These are phyloP conservation scores for Habroteleia sp. DNA, from an alignment of 2,888 invertebrate species.

Conservation along the genomic window DNA sequence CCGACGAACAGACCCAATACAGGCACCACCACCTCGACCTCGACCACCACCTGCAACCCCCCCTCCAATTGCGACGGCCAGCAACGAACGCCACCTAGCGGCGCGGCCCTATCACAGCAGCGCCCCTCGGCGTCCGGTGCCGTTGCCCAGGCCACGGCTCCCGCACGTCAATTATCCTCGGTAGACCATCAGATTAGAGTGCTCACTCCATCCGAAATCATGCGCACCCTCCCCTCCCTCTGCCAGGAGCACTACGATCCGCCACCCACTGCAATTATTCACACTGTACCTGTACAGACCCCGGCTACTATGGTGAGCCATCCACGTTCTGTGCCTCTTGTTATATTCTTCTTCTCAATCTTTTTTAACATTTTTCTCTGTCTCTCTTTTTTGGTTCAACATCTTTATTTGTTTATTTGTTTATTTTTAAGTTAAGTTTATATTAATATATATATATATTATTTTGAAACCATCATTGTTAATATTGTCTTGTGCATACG, in stretches of 20 bases:
- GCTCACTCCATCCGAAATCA: constrained; percentile 93
- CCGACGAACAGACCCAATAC: too few relatives aligned
- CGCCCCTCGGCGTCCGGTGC: constrained; percentile 73
- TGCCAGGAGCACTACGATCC: constrained; percentile 87
- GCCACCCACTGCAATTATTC: constrained; percentile 83
- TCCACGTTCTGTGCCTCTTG: constrained; percentile 79
- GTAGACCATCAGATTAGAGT: constrained; percentile 92
- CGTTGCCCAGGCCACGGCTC: constrained; percentile 74
- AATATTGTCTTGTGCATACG: constrained; percentile 41
- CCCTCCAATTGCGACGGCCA: constrained; percentile 76
- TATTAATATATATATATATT: too few relatives aligned
- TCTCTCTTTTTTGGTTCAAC: constrained; percentile 59
- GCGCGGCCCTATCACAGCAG: constrained; percentile 70
- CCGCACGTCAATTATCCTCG: constrained; percentile 82
- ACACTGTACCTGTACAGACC: constrained; percentile 81
- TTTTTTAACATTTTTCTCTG: constrained; percentile 44
- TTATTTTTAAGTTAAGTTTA: neutral
- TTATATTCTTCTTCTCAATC: constrained; percentile 61
- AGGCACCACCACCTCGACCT: constrained; percentile 72
- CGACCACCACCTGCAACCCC: constrained; percentile 44
- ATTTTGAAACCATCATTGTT: too few relatives aligned
- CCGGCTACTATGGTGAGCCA: constrained; percentile 82
- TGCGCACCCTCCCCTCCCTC: constrained; percentile 94
- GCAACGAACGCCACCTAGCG: constrained; percentile 75
- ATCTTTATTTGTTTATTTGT: constrained; percentile 43